Base-by-base conservation (phyloP, 2,888 invertebrate genomes). In the Cheilosia scutellata region DNA sequence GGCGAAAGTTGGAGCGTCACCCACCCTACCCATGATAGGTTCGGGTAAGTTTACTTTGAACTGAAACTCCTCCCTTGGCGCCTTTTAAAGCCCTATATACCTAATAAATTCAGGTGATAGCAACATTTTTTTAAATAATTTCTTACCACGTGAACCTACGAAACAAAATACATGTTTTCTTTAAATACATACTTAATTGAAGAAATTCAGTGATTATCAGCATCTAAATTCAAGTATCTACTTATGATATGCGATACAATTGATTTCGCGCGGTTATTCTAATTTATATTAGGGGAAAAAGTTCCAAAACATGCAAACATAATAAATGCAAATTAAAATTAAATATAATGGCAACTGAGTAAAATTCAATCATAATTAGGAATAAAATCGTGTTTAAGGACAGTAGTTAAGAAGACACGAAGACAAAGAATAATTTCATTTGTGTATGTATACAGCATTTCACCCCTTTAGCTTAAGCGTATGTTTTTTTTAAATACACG, bases 351-450 rank as follows among this genome's bases (percentile, higher is more conserved):
- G 62, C 72, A 74, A 74, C 71, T 40, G 0, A 72, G 25, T 7
- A 55, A 74, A 74, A 62, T 2, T n/a, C 44, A 66, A 66, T 65
- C 47, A 27, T 27, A 57, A 40, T 37, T 6, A 51, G 5, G 29
- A 40, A 20, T 57, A 66, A 66, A 66, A 49, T 47, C 33, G 75
- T 75, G 65, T 65, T 37, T 53, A 57, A 57, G 65, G 16, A 37
- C n/a, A 57, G 49, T 29, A 49, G 40, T 20, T 33, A 27, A 40
- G 57, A 29, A 47, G 31, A 49, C n/a, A 47, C 29, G n/a, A 20
- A 76, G 37, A 76, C 33, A 47, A 66, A 58, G 40, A 49, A 29
- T 13, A 29, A 25, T 33, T 42, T n/a, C 44, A 13, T 33, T 47
- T 40, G 6, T n/a, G 25, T 13, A 31, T 6, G 40, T 37, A 20